These are phyloP conservation scores for Neoniphon sammara DNA, from an alignment of 2,797 vertebrate species.

Conservation along the genomic window DNA sequence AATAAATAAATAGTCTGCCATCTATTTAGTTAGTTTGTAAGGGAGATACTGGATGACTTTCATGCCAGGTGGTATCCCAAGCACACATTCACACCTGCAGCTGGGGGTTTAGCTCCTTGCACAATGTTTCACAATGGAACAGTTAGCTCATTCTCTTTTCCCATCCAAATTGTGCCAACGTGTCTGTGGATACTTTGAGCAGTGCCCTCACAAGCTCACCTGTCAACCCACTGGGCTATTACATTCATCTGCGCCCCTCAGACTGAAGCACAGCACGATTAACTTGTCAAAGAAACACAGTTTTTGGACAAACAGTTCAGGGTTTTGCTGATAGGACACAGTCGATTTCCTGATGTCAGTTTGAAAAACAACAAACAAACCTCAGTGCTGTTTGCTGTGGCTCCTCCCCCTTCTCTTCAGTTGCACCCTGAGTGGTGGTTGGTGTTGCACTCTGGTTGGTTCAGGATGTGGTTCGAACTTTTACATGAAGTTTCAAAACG, in stretches of 20 bases:
- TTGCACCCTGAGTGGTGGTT: not conserved
- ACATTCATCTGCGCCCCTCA: not conserved
- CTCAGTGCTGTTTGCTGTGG: not conserved
- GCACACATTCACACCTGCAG: not conserved
- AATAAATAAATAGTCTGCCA: not conserved
- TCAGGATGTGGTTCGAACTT: slow-evolving; percentile 49
- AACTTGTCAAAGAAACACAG: not conserved
- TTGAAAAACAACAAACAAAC: not conserved
- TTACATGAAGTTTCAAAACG: slow-evolving; percentile 16
- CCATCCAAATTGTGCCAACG: no score
- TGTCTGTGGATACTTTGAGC: no score
- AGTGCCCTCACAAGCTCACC: not conserved
- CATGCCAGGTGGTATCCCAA: not conserved
- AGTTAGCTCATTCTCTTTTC: no score
- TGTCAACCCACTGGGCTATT: not conserved
- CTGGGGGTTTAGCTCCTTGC: not conserved
- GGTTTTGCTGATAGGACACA: not conserved
- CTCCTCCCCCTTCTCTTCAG: not conserved
- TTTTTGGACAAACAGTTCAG: not conserved
- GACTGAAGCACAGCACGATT: not conserved
- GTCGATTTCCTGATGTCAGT: not conserved
- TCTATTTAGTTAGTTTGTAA: not conserved
- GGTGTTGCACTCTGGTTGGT: not conserved
- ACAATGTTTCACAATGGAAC: not conserved
- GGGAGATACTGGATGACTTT: not conserved